These are phyloP conservation scores for Sesia apiformis DNA, from an alignment of 2,888 invertebrate species.

Conservation along the genomic window DNA sequence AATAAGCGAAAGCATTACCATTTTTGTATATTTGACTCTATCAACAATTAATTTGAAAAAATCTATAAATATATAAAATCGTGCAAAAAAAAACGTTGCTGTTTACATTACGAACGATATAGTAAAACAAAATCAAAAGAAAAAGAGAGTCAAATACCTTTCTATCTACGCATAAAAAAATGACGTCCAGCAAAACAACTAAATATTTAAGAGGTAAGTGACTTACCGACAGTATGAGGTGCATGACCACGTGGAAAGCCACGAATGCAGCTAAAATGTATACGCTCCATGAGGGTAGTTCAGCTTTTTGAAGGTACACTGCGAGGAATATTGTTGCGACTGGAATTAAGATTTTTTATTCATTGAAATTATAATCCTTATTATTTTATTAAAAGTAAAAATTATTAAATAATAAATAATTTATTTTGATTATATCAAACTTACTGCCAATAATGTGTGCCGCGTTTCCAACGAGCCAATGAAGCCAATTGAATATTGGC, in stretches of 20 bases:
- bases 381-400: too few relatives aligned
- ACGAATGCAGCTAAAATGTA: constrained; percentile 93
- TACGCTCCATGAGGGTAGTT: constrained; percentile 89
- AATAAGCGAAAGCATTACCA: too few relatives aligned
- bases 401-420: too few relatives aligned
- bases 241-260: constrained; percentile 90
- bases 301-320: constrained; percentile 87
- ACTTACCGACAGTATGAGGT: constrained; percentile 89
- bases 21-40: too few relatives aligned
- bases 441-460: constrained; percentile 91
- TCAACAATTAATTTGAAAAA: too few relatives aligned
- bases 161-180: too few relatives aligned
- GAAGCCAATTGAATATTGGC: constrained; percentile 92
- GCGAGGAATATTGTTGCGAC: constrained; percentile 96
- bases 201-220: background rate
- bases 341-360: constrained; percentile 45
- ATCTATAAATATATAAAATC: too few relatives aligned
- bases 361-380: too few relatives aligned
- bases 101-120: background rate
- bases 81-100: too few relatives aligned
- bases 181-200: too few relatives aligned
- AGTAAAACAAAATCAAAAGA: too few relatives aligned
- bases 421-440: constrained; percentile 40
- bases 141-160: too few relatives aligned
- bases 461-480: constrained; percentile 91